These are phyloP conservation scores for Leptinotarsa lineolata DNA, from an alignment of 1,140 invertebrate species.

Conservation along the genomic window DNA sequence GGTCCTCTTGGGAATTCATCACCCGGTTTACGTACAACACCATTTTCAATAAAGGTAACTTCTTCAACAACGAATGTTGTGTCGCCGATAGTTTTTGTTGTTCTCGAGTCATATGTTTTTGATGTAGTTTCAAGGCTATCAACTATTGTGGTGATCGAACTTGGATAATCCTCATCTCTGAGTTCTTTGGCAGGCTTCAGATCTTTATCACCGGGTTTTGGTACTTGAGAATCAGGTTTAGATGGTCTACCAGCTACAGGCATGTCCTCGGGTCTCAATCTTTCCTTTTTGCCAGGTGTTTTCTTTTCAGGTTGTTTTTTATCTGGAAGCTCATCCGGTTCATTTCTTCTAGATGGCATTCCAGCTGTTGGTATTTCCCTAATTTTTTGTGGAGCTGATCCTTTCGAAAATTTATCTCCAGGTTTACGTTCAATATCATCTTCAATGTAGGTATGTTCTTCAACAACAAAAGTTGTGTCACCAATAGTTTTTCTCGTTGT, in stretches of 20 bases:
- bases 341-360: too few species aligned
- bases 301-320: constrained; percentile 3
- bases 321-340: background rate
- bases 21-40: background rate
- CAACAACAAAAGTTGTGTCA: background rate
- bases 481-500: background rate
- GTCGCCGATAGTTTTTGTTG: background rate
- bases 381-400: background rate
- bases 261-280: constrained; percentile 7
- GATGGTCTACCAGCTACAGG: constrained; percentile 19
- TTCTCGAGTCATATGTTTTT: background rate
- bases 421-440: background rate
- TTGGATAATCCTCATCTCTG: background rate
- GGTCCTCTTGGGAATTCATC: background rate
- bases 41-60: background rate
- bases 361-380: constrained; percentile 14
- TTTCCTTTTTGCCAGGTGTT: background rate
- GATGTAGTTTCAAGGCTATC: background rate
- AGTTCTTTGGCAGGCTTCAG: background rate
- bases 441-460: background rate
- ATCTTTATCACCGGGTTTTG: background rate
- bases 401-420: background rate
- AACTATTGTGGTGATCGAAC: background rate
- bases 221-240: background rate
- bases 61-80: background rate